phyloP scores from a whole-genome alignment of 2,888 invertebrate species.

The Apamea crenata region DNA sequence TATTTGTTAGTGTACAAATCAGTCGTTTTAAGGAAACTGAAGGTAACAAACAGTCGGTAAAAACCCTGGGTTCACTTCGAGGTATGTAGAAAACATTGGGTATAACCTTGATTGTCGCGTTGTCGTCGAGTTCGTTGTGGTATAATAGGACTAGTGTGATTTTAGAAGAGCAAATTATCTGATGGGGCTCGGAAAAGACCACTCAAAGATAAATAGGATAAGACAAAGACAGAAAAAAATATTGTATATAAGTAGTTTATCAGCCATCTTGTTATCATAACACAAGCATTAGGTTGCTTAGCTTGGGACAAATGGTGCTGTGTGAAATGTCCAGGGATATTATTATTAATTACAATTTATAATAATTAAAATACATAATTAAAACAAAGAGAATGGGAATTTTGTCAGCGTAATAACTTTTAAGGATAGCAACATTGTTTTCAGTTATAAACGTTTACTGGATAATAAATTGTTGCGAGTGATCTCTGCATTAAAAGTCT shows the following conservation, averaged over 20 bases:
- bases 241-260: too few relatives aligned
- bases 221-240: too few relatives aligned
- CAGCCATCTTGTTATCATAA: too few relatives aligned
- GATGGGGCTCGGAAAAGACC: neutral
- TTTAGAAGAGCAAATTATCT: neutral
- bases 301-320: too few relatives aligned
- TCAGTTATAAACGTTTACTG: neutral
- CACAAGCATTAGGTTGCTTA: too few relatives aligned
- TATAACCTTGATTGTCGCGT: neutral
- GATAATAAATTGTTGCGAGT: neutral
- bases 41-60: neutral
- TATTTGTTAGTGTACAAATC: neutral
- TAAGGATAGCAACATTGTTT: neutral
- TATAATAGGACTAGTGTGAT: neutral
- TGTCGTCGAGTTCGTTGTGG: too few relatives aligned
- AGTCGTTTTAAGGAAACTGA: slow-evolving; percentile 30
- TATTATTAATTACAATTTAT: too few relatives aligned
- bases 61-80: slow-evolving; percentile 23
- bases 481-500: neutral
- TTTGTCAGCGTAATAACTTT: neutral
- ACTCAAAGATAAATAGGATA: too few relatives aligned
- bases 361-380: too few relatives aligned
- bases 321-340: too few relatives aligned
- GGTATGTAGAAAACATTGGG: slow-evolving; percentile 19
- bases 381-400: neutral